These are phyloP conservation scores for Pteronotus mesoamericanus DNA, from an alignment of 2,797 vertebrate genomes.

Conservation along the genomic window DNA sequence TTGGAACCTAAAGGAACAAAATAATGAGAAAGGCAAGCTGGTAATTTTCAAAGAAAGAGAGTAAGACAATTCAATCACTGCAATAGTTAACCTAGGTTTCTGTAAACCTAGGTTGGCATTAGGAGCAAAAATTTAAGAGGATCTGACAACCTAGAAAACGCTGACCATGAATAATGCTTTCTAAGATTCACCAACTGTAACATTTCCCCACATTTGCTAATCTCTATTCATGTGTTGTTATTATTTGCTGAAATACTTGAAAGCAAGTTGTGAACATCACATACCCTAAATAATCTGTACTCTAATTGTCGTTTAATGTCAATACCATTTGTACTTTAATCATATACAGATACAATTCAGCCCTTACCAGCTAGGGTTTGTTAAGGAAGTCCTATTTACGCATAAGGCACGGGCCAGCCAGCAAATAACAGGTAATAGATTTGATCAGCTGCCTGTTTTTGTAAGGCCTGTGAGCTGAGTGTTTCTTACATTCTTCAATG, in stretches of 20 bases:
- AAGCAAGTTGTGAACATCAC: neutral
- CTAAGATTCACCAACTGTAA: neutral
- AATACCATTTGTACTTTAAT: neutral
- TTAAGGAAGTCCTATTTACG: neutral
- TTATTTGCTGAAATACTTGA: neutral
- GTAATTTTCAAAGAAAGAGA: neutral
- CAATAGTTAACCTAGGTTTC: neutral
- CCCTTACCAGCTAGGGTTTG: neutral
- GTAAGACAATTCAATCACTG: neutral
- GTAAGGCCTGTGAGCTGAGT: neutral
- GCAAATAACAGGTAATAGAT: neutral
- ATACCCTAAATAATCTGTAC: neutral
- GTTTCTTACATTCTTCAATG: neutral
- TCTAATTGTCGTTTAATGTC: neutral
- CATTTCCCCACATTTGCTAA: neutral
- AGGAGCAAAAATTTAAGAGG: neutral
- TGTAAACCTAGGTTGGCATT: neutral
- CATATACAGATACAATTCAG: neutral
- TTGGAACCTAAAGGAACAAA: conserved; percentile 87
- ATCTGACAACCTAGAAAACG: neutral
- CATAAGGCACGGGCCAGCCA: neutral
- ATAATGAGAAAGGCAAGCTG: neutral
- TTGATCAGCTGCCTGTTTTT: neutral
- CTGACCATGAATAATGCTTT: neutral
- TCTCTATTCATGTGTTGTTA: neutral